Conservation (phyloP, 1,140 invertebrate species). For the Marisa cornuarietis region DNA sequence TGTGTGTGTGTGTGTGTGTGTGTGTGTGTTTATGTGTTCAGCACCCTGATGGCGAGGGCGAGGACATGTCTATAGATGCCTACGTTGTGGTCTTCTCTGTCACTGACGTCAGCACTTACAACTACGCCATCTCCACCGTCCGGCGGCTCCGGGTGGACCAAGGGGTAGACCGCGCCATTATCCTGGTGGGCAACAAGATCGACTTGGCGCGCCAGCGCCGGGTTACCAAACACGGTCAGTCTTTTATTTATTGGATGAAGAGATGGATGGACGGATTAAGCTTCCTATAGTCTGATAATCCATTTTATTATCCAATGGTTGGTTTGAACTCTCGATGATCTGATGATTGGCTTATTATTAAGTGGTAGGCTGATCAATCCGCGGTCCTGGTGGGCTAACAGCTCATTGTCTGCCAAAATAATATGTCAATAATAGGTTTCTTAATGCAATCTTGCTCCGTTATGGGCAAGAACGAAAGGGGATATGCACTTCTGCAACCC, state of each 20-base stretch:
- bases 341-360: too few species aligned
- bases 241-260: not conserved
- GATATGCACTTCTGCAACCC: too few species aligned
- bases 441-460: too few species aligned
- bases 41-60: constrained; percentile 31
- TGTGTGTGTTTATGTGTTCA: not conserved
- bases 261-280: not conserved
- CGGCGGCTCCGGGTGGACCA: constrained; percentile 42
- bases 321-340: too few species aligned
- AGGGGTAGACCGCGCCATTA: constrained; percentile 41
- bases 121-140: constrained; percentile 36
- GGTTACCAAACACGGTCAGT: constrained; percentile 39
- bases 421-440: too few species aligned
- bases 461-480: too few species aligned
- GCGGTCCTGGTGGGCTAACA: too few species aligned
- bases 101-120: constrained; percentile 65
- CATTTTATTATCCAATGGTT: too few species aligned
- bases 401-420: too few species aligned
- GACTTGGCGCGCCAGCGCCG: constrained; percentile 49
- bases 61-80: constrained; percentile 42
- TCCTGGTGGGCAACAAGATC: constrained; percentile 57
- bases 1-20: too few species aligned
- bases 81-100: constrained; percentile 51
- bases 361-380: too few species aligned
- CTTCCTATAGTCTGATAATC: too few species aligned